Evolutionary conservation across 2,888 invertebrate genomes (phyloP).

Genomic region (Thymelicus acteon): DNA sequence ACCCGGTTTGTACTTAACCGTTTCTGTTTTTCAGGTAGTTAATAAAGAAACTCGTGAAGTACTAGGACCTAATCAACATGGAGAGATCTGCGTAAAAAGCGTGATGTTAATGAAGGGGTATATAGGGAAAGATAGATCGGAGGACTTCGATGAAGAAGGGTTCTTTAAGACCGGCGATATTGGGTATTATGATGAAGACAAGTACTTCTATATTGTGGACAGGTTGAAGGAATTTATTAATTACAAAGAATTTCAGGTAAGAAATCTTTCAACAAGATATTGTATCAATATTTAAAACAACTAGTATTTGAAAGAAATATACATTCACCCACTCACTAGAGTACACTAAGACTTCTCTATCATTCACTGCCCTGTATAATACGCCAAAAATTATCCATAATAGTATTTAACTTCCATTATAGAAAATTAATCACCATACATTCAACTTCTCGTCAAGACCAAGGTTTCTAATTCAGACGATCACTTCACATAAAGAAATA

Average conservation of each 20-base stretch:
- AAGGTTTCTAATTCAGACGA: no score
- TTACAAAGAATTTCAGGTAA: constrained; percentile 71
- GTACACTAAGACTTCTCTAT: no score
- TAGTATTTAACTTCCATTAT: no score
- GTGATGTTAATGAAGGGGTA: constrained; percentile 88
- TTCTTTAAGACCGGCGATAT: constrained; percentile 87
- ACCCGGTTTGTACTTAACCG: no score
- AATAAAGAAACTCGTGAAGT: constrained; percentile 72
- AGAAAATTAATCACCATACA: no score
- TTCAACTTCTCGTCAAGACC: no score
- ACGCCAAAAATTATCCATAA: no score
- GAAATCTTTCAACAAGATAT: no score
- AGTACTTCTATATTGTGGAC: constrained; percentile 66
- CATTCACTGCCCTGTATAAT: no score
- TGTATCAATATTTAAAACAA: no score
- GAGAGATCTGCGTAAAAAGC: constrained; percentile 93
- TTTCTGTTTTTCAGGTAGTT: constrained; percentile 61
- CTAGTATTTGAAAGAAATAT: no score
- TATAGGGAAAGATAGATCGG: constrained; percentile 87
- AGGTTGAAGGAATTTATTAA: constrained; percentile 74
- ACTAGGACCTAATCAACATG: constrained; percentile 84
- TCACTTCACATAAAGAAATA: neutral
- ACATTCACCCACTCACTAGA: no score
- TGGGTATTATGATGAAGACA: constrained; percentile 66
- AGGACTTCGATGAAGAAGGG: constrained; percentile 91